Evolutionary conservation across 2,113 vertebrate species (phyloP).

Genomic region (Crotalus helleri): DNA sequence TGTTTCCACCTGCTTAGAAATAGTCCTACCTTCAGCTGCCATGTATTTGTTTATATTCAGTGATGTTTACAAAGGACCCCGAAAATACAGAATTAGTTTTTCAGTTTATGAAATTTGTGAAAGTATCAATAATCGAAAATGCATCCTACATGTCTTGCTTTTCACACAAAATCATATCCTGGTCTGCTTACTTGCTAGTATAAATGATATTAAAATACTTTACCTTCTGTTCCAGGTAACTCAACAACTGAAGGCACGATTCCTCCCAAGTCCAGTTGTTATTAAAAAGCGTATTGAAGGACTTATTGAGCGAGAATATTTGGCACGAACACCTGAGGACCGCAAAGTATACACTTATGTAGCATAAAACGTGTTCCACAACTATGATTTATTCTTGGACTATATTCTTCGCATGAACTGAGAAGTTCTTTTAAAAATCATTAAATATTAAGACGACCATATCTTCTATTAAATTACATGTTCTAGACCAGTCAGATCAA

Average conservation of each 20-base stretch:
- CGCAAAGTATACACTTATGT: constrained; percentile 98
- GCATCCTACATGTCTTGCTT: neutral
- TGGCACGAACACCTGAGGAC: constrained; percentile 97
- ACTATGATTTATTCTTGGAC: constrained; percentile 83
- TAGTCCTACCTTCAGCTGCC: neutral
- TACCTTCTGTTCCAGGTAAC: constrained; percentile 80
- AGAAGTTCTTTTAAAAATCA: constrained; percentile 89
- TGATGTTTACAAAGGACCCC: neutral
- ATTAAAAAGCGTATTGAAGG: constrained; percentile 99
- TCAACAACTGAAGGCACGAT: constrained; percentile 92
- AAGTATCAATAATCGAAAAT: neutral
- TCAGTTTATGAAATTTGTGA: neutral
- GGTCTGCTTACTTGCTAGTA: neutral
- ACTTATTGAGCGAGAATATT: constrained; percentile 99
- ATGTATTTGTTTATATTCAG: neutral
- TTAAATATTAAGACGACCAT: constrained; percentile 80
- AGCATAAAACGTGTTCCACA: constrained; percentile 83
- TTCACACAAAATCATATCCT: neutral
- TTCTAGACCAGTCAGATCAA: constrained; percentile 89
- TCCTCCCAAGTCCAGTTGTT: constrained; percentile 95
- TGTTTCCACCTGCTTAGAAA: neutral
- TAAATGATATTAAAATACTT: neutral
- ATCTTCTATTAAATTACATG: constrained; percentile 85
- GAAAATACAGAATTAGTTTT: neutral
- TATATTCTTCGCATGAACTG: constrained; percentile 91